Evolutionary conservation across 2,113 vertebrate genomes (phyloP).

Genomic region (Actinemys pallida): DNA sequence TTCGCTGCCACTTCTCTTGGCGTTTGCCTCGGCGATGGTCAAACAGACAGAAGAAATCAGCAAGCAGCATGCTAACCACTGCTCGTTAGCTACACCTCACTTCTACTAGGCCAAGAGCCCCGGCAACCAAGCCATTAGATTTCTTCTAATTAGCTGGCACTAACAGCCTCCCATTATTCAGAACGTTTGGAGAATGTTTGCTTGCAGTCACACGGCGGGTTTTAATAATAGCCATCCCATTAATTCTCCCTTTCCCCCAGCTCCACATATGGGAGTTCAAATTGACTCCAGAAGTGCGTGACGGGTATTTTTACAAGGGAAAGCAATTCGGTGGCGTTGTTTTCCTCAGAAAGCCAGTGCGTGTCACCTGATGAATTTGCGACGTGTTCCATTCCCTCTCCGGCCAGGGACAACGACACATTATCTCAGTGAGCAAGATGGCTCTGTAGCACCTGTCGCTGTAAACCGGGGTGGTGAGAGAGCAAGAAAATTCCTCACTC

Average conservation of each 20-base stretch:
- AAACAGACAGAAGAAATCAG: slow-evolving; percentile 54
- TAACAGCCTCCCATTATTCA: background rate
- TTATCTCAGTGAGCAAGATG: background rate
- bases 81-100: slow-evolving; percentile 18
- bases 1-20: background rate
- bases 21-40: background rate
- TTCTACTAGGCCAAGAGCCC: slow-evolving; percentile 35
- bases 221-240: background rate
- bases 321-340: background rate
- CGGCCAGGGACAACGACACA: background rate
- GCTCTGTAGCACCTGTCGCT: background rate
- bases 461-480: background rate
- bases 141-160: slow-evolving; percentile 70
- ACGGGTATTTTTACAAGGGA: background rate
- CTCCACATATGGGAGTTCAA: background rate
- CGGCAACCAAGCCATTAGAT: slow-evolving; percentile 20
- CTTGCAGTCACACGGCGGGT: background rate
- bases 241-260: background rate
- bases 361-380: rapidly evolving
- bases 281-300: rapidly evolving
- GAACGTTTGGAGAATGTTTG: slow-evolving; percentile 28
- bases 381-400: background rate
- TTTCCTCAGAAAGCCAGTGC: background rate
- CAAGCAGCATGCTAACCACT: slow-evolving; percentile 11
- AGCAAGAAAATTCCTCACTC: background rate